phyloP scores from a whole-genome alignment of 64 coral and sea anemone species.

The Platygyra sinensis region DNA sequence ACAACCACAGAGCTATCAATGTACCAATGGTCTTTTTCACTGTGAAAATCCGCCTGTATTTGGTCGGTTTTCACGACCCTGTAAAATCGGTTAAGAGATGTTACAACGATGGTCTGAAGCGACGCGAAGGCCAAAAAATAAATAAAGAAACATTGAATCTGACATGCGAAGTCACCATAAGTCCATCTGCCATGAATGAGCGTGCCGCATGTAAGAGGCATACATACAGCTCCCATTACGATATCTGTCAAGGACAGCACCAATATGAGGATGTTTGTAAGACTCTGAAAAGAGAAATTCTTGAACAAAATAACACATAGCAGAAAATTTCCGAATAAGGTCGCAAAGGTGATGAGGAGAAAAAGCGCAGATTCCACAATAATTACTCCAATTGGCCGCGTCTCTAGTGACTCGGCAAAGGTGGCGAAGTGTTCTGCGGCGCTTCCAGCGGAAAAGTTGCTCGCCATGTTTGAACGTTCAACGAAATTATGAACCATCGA shows the following conservation, averaged over 20 bases:
- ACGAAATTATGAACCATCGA: background rate
- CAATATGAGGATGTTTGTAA: slow-evolving; percentile 63
- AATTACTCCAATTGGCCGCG: slow-evolving; percentile 3
- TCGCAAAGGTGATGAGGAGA: slow-evolving; percentile 5
- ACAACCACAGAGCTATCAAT: slow-evolving; percentile 25
- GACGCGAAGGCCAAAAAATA: slow-evolving; percentile 60
- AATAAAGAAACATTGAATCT: slow-evolving; percentile 59
- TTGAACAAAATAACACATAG: slow-evolving; percentile 34
- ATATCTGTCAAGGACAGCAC: slow-evolving; percentile 48
- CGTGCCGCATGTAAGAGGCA: slow-evolving; percentile 36
- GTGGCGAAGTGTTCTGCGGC: background rate
- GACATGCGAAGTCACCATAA: slow-evolving; percentile 23
- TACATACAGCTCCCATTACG: slow-evolving; percentile 42
- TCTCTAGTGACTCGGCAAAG: background rate
- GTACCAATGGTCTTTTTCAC: slow-evolving; percentile 34
- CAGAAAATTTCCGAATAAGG: slow-evolving; percentile 50
- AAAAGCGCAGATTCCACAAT: slow-evolving; percentile 39
- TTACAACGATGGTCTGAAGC: slow-evolving; percentile 56
- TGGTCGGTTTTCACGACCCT: slow-evolving; percentile 45
- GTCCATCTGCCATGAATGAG: slow-evolving; percentile 50
- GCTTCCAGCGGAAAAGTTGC: background rate
- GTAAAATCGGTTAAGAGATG: slow-evolving; percentile 62
- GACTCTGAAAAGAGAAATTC: slow-evolving; percentile 14
- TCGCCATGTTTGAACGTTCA: background rate
- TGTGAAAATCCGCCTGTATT: slow-evolving; percentile 56